Evolutionary conservation across 2,113 vertebrate genomes (phyloP).

Genomic region (Origma solitaria): DNA sequence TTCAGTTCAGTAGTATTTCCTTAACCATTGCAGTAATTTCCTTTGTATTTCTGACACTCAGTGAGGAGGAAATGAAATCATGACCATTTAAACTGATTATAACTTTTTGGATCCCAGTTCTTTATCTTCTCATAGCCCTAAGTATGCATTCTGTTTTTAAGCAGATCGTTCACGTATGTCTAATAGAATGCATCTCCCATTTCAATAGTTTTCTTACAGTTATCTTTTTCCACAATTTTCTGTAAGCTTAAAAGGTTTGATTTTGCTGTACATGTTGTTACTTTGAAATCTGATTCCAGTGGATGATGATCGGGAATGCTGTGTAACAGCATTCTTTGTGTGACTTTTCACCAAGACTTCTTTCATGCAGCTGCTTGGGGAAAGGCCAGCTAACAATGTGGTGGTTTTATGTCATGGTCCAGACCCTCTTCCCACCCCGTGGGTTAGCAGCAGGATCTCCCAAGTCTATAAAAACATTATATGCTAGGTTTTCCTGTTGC

Average conservation of each 20-base stretch:
- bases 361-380: slow-evolving; percentile 66
- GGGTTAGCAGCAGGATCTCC: slow-evolving; percentile 4
- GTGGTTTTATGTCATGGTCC: slow-evolving; percentile 51
- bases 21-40: neutral
- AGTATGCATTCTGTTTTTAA: neutral
- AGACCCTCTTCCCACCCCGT: neutral
- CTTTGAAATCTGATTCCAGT: slow-evolving; percentile 68
- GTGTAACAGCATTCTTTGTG: slow-evolving; percentile 70
- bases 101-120: neutral
- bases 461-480: slow-evolving; percentile 18
- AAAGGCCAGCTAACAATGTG: slow-evolving; percentile 55
- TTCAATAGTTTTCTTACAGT: neutral
- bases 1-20: neutral
- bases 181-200: neutral
- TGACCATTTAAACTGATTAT: neutral
- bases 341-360: slow-evolving; percentile 65
- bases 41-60: neutral
- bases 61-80: neutral
- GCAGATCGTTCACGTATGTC: neutral
- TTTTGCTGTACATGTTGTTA: slow-evolving; percentile 4
- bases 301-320: slow-evolving; percentile 68
- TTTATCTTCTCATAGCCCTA: neutral
- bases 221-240: neutral
- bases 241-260: neutral
- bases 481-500: neutral